Base-by-base conservation (phyloP, 2,113 vertebrate species). In the Eclectus roratus region DNA sequence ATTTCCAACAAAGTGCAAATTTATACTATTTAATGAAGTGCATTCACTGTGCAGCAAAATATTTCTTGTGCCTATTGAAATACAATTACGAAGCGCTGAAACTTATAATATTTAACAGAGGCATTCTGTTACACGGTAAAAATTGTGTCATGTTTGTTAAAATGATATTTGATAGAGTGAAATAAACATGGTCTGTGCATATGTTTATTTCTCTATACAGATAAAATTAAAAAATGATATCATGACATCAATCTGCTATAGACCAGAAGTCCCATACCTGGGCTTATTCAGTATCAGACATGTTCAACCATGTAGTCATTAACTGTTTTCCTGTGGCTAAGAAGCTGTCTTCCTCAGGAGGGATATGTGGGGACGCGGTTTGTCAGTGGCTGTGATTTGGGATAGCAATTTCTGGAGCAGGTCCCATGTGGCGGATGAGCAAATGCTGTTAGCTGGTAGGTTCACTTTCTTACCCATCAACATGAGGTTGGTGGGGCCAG, bases 1-100 rank as follows among this genome's bases (percentile, higher is more conserved):
- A 98, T 98, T 98, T 98, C 83, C 89, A 97, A 92, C 58, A 41
- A 53, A 92, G 91, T 87, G 88, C 95, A 97, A 97, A 97, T 97
- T 96, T 90, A 92, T 93, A 64, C 80, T 95, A 73, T 94, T 96
- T 97, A 97, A 96, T 95, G 94, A 96, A 97, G 96, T 95, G 87
- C 72, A 93, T 92, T 91, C 71, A 39, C 46, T 72, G 37, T 94
- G 87, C 96, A 91, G 70, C 69, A 84, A 94, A 96, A 97, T 97
- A 95, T 92, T 94, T 84, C 93, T 95, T 93, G 85, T 95, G 89
- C 85, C 94, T 96, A 96, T 96, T 97, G 92, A 97, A 96, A 97
- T 85, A 93, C 69, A 97, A 97, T 97, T 95, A 96, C 46, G 94
- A 88, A 92, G 94, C 88, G 91, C 69, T 85, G 92, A 93, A 96